A percentile compares a stretch with the other conserved stretches of the same genome.
phyloP scores from a whole-genome alignment of 2,888 invertebrate genomes.

The Antheraea assamensis region DNA sequence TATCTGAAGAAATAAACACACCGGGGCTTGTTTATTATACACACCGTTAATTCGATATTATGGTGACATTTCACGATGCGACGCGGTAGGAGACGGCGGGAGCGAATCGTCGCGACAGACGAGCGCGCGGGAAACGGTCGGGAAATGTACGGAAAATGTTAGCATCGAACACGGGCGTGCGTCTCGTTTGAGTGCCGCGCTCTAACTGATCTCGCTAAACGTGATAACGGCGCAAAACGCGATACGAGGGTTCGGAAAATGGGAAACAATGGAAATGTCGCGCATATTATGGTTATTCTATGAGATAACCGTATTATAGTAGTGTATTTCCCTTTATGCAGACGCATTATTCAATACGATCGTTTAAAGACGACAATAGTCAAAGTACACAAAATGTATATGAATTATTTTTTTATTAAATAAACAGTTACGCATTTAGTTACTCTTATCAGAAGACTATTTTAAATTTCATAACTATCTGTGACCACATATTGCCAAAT shows the following conservation, averaged over 20 bases:
- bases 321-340: constrained; percentile 7
- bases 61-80: constrained; percentile 64
- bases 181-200: constrained; percentile 54
- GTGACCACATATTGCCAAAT: not conserved
- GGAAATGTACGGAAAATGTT: constrained; percentile 54
- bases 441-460: no score
- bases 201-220: constrained; percentile 62
- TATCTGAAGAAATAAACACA: constrained; percentile 49
- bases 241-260: constrained; percentile 63
- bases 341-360: not conserved
- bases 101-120: constrained; percentile 42
- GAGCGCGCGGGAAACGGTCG: constrained; percentile 57
- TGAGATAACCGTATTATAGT: constrained; percentile 53
- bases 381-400: not conserved
- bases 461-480: not conserved
- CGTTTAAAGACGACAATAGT: not conserved
- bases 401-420: not conserved
- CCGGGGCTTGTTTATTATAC: constrained; percentile 57
- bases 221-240: constrained; percentile 67
- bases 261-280: constrained; percentile 73
- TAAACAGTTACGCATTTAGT: no score
- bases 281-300: constrained; percentile 51
- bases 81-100: constrained; percentile 39
- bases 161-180: constrained; percentile 54
- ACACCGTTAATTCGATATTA: constrained; percentile 66